Percentiles rank a stretch among this genome's conserved stretches.
Evolutionary conservation across 2,888 invertebrate genomes (phyloP).

Genomic region (Thymelicus sylvestris): DNA sequence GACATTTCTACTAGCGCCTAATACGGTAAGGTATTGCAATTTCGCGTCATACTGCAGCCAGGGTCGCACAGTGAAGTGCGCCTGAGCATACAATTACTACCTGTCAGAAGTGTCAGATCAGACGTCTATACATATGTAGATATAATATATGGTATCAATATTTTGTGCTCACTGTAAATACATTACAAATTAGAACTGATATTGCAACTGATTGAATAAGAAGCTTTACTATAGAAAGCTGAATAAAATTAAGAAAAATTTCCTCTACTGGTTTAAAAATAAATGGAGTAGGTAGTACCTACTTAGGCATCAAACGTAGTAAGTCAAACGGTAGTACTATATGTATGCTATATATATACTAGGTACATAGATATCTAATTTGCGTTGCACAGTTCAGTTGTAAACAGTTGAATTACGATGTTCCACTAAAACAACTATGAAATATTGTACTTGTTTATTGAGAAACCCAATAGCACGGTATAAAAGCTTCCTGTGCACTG

Average conservation of each 20-base stretch:
- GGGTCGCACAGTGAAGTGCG: slow-evolving; percentile 20
- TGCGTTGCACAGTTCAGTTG: neutral
- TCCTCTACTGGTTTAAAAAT: too few species aligned
- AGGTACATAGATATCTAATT: too few species aligned
- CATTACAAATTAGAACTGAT: too few species aligned
- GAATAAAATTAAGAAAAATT: too few species aligned
- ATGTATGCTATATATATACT: too few species aligned
- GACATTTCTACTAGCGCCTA: slow-evolving; percentile 28
- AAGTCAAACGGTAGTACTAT: too few species aligned
- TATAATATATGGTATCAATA: neutral
- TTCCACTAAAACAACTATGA: slow-evolving; percentile 2
- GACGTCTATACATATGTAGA: too few species aligned
- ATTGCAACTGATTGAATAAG: neutral
- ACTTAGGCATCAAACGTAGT: too few species aligned
- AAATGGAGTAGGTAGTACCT: too few species aligned
- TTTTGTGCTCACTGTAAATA: slow-evolving; percentile 9
- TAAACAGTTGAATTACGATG: neutral
- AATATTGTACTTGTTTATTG: slow-evolving; percentile 23
- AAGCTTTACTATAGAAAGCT: too few species aligned
- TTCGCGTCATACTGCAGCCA: slow-evolving; percentile 30
- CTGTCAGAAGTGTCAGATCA: slow-evolving; percentile 21
- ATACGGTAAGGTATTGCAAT: slow-evolving; percentile 22
- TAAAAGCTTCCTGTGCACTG: slow-evolving; percentile 33
- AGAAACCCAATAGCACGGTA: slow-evolving; percentile 30
- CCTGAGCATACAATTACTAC: slow-evolving; percentile 14